These are phyloP conservation scores for Apocheima hispidaria DNA, from an alignment of 2,888 invertebrate genomes.

Conservation along the genomic window DNA sequence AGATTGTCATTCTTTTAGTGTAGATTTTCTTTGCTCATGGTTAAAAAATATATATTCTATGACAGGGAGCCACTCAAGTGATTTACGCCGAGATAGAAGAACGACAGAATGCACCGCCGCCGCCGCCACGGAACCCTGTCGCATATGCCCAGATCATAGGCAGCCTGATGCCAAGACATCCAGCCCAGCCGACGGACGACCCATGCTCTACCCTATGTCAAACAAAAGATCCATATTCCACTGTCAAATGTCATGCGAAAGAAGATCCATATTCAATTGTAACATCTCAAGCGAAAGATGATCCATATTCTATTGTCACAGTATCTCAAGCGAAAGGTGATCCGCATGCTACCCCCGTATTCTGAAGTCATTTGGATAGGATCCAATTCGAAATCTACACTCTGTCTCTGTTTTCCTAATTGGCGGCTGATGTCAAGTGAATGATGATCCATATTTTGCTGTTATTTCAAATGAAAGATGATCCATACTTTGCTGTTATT, in stretches of 20 bases:
- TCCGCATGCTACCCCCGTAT: background rate
- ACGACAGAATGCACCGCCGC: too few relatives aligned
- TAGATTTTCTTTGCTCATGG: too few relatives aligned
- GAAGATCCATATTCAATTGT: too few relatives aligned
- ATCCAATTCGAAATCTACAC: too few relatives aligned
- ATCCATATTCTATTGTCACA: too few relatives aligned
- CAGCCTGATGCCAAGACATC: background rate
- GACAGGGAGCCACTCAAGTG: background rate
- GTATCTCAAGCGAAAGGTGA: background rate
- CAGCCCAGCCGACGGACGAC: background rate
- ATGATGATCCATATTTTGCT: background rate
- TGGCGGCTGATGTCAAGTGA: background rate
- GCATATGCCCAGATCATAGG: background rate
- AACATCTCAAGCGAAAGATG: too few relatives aligned
- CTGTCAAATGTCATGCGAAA: too few relatives aligned
- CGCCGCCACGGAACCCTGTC: background rate
- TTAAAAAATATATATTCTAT: background rate
- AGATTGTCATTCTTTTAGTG: too few relatives aligned
- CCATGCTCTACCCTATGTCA: background rate
- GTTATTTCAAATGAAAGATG: background rate
- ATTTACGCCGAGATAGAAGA: conserved; percentile 8
- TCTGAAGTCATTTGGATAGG: too few relatives aligned
- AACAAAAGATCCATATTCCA: too few relatives aligned
- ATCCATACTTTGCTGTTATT: background rate
- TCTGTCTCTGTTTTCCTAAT: too few relatives aligned